These are phyloP conservation scores for Stratiomys singularior DNA, from an alignment of 2,888 invertebrate species.

Conservation along the genomic window DNA sequence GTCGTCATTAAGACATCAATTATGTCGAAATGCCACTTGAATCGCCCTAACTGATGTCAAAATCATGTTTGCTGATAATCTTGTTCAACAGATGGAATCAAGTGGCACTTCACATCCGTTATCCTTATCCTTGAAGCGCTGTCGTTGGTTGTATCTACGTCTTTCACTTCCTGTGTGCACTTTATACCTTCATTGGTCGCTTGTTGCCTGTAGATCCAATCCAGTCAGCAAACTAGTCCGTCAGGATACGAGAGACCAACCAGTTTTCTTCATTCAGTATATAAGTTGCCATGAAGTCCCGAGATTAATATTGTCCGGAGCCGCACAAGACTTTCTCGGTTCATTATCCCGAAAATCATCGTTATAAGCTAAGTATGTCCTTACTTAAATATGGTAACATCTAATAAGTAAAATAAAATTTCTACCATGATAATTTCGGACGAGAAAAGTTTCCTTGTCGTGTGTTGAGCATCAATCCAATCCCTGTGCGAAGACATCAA, in stretches of 20 bases:
- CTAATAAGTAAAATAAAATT: constrained; percentile 31
- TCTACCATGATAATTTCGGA: constrained; percentile 9
- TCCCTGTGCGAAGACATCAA: constrained; percentile 11
- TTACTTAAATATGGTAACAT: constrained; percentile 18
- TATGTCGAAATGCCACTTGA: constrained; percentile 35
- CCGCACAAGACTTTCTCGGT: background rate
- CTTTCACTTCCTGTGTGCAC: background rate
- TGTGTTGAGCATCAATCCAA: constrained; percentile 8
- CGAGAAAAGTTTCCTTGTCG: background rate
- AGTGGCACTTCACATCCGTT: constrained; percentile 19
- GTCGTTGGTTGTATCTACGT: background rate
- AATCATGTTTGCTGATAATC: constrained; percentile 40
- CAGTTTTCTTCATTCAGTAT: background rate
- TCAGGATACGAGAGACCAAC: background rate
- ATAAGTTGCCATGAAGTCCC: background rate
- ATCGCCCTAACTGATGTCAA: constrained; percentile 33
- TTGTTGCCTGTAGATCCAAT: background rate
- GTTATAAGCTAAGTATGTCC: constrained; percentile 25
- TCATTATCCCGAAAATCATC: constrained; percentile 22
- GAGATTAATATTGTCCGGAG: constrained; percentile 1
- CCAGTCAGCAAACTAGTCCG: background rate
- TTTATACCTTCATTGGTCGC: background rate
- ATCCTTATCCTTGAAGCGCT: background rate
- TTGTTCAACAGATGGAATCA: constrained; percentile 31
- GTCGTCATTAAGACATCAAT: constrained; percentile 29